Percentiles rank a stretch among this genome's conserved stretches.
These are phyloP conservation scores for Drosophila fungiperda DNA, from an alignment of 2,888 invertebrate genomes.

Conservation along the genomic window DNA sequence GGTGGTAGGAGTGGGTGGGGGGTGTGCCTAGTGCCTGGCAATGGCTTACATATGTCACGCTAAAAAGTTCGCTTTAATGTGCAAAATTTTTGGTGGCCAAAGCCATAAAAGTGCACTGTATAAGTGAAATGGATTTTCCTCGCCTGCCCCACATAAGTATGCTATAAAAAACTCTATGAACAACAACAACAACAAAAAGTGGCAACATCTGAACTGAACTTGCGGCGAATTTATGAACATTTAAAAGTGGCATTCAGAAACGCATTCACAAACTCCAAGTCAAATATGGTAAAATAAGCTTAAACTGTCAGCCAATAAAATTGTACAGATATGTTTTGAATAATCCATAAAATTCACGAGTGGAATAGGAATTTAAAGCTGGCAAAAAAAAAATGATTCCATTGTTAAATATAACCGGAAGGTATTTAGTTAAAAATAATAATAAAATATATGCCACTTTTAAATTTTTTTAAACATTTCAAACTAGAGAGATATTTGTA, in stretches of 20 bases:
- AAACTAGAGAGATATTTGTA: too few relatives aligned
- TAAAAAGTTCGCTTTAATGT: slow-evolving; percentile 76
- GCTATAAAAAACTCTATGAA: slow-evolving; percentile 65
- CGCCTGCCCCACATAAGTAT: slow-evolving; percentile 69
- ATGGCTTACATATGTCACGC: slow-evolving; percentile 76
- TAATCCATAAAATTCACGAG: not conserved
- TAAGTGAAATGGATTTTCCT: slow-evolving; percentile 77
- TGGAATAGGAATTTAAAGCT: not conserved
- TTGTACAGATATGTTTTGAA: not conserved
- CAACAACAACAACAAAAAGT: slow-evolving; percentile 29
- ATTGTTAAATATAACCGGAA: not conserved
- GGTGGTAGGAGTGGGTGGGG: accelerated
- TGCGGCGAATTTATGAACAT: slow-evolving; percentile 69
- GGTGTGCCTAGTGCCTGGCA: not conserved
- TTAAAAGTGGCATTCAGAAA: slow-evolving; percentile 44
- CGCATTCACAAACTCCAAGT: slow-evolving; percentile 15
- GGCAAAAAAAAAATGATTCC: not conserved
- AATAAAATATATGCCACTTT: not conserved
- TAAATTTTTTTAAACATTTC: not conserved
- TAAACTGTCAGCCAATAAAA: not conserved
- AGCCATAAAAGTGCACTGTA: slow-evolving; percentile 78
- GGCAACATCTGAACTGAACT: slow-evolving; percentile 65
- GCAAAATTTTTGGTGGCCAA: slow-evolving; percentile 75
- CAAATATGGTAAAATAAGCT: slow-evolving; percentile 21
- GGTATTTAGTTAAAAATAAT: not conserved